Percentiles rank a stretch among this genome's conserved stretches.
phyloP scores from a whole-genome alignment of 1,140 invertebrate species.

The Drosophila azteca region DNA sequence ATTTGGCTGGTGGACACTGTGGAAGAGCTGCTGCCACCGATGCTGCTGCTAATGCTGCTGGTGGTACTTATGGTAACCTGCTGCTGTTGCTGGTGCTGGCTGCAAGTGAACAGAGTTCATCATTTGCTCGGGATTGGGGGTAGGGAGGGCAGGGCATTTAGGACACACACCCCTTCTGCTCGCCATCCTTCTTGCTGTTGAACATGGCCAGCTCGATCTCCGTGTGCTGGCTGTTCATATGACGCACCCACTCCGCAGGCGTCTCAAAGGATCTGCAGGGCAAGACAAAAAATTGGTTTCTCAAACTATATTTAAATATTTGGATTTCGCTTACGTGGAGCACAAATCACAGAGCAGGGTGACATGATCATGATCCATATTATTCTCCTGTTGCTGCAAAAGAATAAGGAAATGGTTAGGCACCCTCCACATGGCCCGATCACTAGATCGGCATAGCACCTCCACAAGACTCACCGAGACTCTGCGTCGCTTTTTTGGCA shows the following conservation, averaged over 20 bases:
- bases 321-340: slow-evolving; percentile 86
- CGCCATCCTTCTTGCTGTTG: slow-evolving; percentile 86
- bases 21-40: slow-evolving; percentile 48
- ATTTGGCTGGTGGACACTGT: slow-evolving; percentile 53
- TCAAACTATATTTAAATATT: neutral
- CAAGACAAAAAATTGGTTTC: neutral
- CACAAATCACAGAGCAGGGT: slow-evolving; percentile 89
- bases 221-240: slow-evolving; percentile 92
- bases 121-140: slow-evolving; percentile 41
- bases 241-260: slow-evolving; percentile 92
- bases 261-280: slow-evolving; percentile 86
- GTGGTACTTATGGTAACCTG: slow-evolving; percentile 15
- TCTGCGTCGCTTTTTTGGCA: slow-evolving; percentile 85
- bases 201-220: slow-evolving; percentile 92
- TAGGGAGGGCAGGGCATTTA: slow-evolving; percentile 35
- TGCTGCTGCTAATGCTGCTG: slow-evolving; percentile 27
- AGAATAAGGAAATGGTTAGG: neutral
- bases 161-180: slow-evolving; percentile 77
- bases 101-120: slow-evolving; percentile 72
- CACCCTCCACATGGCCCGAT: neutral
- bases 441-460: too few relatives aligned
- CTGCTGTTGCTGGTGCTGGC: slow-evolving; percentile 33
- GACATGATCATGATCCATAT: slow-evolving; percentile 80
- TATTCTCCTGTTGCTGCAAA: slow-evolving; percentile 80
- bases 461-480: slow-evolving; percentile 82